Evolutionary conservation across 2,113 vertebrate species (phyloP).

Genomic region (Prochilodus magdalenae): DNA sequence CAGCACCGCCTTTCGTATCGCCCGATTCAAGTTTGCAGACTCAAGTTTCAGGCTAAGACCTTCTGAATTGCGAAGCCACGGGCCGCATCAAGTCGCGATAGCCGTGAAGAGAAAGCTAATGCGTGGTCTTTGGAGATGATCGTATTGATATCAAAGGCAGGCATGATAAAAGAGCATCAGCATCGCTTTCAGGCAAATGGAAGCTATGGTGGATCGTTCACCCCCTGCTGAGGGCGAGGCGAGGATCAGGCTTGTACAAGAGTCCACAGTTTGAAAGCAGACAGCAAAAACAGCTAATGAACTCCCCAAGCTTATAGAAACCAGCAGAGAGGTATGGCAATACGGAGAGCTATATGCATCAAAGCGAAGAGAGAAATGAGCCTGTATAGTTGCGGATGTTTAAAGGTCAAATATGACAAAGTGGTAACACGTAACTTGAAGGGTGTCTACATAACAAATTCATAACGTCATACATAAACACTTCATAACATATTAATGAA

Average conservation of each 20-base stretch:
- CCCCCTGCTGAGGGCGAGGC: background rate
- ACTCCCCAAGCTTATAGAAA: background rate
- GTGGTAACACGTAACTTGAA: too few species aligned
- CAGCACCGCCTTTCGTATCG: constrained; percentile 6
- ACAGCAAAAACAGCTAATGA: constrained; percentile 4
- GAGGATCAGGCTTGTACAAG: background rate
- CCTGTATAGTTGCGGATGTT: background rate
- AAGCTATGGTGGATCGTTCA: background rate
- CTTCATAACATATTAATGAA: too few species aligned
- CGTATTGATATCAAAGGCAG: constrained; percentile 14
- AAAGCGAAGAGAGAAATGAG: background rate
- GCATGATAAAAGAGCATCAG: background rate
- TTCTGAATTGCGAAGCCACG: background rate
- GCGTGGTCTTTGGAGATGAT: constrained; percentile 13
- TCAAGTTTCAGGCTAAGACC: constrained; percentile 13
- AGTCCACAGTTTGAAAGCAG: background rate
- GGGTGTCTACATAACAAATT: too few species aligned
- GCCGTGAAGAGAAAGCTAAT: constrained; percentile 18
- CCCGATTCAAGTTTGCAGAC: background rate
- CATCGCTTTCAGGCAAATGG: constrained; percentile 14
- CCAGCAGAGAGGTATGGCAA: background rate
- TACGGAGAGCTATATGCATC: background rate
- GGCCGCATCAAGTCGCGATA: background rate
- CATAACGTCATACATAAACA: too few species aligned
- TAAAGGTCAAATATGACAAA: too few species aligned